Evolutionary conservation across 1,140 invertebrate genomes (phyloP), one percentile per base, ranked within the genome.

Genomic region (Brachionus koreanus): DNA sequence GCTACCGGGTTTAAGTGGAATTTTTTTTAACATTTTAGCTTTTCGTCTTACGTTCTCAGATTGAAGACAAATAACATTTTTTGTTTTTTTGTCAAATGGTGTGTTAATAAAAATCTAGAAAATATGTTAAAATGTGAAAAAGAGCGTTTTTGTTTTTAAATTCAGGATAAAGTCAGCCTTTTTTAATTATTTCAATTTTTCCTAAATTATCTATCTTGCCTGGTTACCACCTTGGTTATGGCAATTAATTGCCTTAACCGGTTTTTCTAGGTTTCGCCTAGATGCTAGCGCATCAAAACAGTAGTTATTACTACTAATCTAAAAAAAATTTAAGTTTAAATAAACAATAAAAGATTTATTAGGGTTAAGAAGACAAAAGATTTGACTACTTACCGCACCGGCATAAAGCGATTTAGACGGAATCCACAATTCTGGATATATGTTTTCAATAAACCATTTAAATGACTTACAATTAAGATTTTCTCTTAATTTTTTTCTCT

Each of bases 361-460:
- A 9, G 9, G 7, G 2, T 74, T 3, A 74, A 16, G 13, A 67
- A 25, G 12, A 5, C 6, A 19, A 23, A 72, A 72, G 42, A 19
- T 13, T 16, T 39, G 33, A 72, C 25, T 23, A 72, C 46, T 49
- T 74, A 83, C 42, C 3, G 43, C 49, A 5, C 82, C 82, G n/a
- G 39, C 25, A 16, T 63, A 23, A 0, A 83, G n/a, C 7, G 69
- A 39, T 4, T 83, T 43, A 33, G 46, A 57, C 23, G 82, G 82
- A 25, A 83, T 46, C 67, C 67, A 83, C 19, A 61, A 84, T 83
- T 88, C 87, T 69, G 87, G 88, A 83, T 98, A 99, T 63, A 99
- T 93, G 88, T 98, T 96, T 88, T 98, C 94, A 86, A 98, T 89
- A 89, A 97, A 98, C 97, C 97, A 98, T 69, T 94, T 91, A 91